Evolutionary conservation across 1,140 invertebrate species (phyloP).

Genomic region (Acromyrmex heyeri): DNA sequence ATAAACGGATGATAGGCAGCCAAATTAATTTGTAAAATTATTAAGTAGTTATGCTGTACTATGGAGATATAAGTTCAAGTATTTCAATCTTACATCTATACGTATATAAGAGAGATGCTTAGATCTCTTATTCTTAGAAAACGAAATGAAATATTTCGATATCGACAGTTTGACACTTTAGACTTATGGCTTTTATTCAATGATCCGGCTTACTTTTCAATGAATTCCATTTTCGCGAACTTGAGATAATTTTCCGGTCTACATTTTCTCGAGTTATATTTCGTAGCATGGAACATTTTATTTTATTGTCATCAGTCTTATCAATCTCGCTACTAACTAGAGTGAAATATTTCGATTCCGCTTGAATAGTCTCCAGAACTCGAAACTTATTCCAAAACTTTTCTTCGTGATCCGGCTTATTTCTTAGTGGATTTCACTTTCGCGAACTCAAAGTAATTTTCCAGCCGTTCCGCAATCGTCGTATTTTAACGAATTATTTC

Average conservation of each 20-base stretch:
- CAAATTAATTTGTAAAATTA: no score
- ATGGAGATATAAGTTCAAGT: background rate
- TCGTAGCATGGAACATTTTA: slow-evolving; percentile 22
- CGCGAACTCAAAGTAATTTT: slow-evolving; percentile 38
- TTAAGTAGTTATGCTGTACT: no score
- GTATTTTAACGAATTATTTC: slow-evolving; percentile 13
- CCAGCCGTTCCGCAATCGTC: slow-evolving; percentile 24
- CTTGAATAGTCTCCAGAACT: background rate
- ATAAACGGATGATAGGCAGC: no score
- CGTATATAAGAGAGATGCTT: background rate
- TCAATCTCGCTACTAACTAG: slow-evolving; percentile 28
- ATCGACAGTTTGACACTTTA: slow-evolving; percentile 59
- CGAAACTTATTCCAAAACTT: slow-evolving; percentile 14
- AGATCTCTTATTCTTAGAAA: background rate
- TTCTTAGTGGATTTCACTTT: slow-evolving; percentile 46
- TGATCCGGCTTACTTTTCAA: slow-evolving; percentile 42
- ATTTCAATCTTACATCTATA: background rate
- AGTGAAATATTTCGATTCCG: slow-evolving; percentile 54
- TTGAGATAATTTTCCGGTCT: slow-evolving; percentile 44
- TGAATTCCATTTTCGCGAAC: slow-evolving; percentile 28
- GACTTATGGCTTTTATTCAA: slow-evolving; percentile 57
- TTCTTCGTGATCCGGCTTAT: slow-evolving; percentile 42
- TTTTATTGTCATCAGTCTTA: slow-evolving; percentile 45
- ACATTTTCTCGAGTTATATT: slow-evolving; percentile 35
- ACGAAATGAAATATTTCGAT: slow-evolving; percentile 50